phyloP scores from a whole-genome alignment of 2,888 invertebrate genomes.

The Andricus quercusramuli region DNA sequence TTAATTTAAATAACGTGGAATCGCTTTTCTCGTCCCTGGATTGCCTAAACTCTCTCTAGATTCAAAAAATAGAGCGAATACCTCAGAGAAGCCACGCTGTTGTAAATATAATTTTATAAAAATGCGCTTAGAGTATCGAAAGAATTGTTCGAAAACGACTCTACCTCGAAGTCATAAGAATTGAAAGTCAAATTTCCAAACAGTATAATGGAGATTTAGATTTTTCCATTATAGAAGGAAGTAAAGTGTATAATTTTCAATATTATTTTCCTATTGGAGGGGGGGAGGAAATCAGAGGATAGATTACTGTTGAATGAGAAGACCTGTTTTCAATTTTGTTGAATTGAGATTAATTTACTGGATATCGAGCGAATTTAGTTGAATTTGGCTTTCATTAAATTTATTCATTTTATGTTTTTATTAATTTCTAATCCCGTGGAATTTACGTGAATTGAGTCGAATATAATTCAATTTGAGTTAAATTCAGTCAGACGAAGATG shows the following conservation, averaged over 20 bases:
- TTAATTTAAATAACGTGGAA: background rate
- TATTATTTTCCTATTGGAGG: background rate
- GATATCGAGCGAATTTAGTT: too few species aligned
- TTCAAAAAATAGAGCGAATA: constrained; percentile 37
- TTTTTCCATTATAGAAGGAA: background rate
- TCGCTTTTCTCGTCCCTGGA: constrained; percentile 33
- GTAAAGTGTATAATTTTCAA: background rate
- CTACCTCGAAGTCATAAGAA: background rate
- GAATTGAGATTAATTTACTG: too few species aligned
- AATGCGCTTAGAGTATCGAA: constrained; percentile 39
- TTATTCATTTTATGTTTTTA: too few species aligned
- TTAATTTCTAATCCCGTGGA: too few species aligned
- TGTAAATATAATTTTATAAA: constrained; percentile 41
- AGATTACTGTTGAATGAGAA: too few species aligned
- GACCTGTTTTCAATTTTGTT: too few species aligned
- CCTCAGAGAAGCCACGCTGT: constrained; percentile 37
- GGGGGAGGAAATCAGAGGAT: background rate
- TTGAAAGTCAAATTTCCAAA: background rate
- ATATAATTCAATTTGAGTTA: too few species aligned
- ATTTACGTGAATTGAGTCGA: too few species aligned
- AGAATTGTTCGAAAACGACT: constrained; percentile 18
- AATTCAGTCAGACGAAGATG: too few species aligned
- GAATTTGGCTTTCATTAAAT: too few species aligned
- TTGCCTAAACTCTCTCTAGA: constrained; percentile 29
- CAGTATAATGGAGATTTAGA: background rate